Base-by-base conservation (phyloP, 2,113 vertebrate genomes). In the Turdus rufiventris region DNA sequence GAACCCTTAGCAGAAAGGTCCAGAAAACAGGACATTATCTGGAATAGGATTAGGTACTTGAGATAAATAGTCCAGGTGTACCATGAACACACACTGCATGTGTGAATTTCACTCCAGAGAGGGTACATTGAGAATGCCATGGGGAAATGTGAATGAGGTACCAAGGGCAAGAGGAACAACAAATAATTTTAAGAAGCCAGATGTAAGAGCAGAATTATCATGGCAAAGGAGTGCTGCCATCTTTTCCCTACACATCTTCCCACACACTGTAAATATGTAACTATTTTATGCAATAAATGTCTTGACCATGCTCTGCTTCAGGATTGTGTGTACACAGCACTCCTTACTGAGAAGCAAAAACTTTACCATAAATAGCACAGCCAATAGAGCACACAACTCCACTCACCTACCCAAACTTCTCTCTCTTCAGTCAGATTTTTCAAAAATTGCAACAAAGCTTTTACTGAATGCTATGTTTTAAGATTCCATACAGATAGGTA, bases 81-180 rank as follows among this genome's bases (percentile, higher is more conserved):
- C 17, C 2, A 1, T 8, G 10, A 83, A 47, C 0, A 5, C 18
- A 77, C 14, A 36, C 8, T 29, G 21, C 45, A 73, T 9, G 11
- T 31, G 38, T 28, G 28, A 58, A 62, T 48, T 73, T 48, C 66
- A 31, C 12, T 48, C 10, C 33, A 36, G 0, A 0, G 19, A 0
- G 19, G 10, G 25, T 42, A 9, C 28, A 31, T 16, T 8, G n/a
- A 18, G 21, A 79, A 51, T 8, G 12, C 26, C 14, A 76, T 5
- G 12, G 20, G 7, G 6, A 82, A 67, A 18, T 9, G 6, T 19
- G 38, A n/a, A 61, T 8, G 20, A 82, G 48, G 13, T 25, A 88
- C 14, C 10, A 21, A 43, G 28, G 9, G 13, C 4, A 14, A 74
- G 26, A 74, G n/a, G 19, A 38, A 38, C 38, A 38, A 38, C 38